These are phyloP conservation scores for Glaucomys volans DNA, from an alignment of 2,113 vertebrate genomes.

Conservation along the genomic window DNA sequence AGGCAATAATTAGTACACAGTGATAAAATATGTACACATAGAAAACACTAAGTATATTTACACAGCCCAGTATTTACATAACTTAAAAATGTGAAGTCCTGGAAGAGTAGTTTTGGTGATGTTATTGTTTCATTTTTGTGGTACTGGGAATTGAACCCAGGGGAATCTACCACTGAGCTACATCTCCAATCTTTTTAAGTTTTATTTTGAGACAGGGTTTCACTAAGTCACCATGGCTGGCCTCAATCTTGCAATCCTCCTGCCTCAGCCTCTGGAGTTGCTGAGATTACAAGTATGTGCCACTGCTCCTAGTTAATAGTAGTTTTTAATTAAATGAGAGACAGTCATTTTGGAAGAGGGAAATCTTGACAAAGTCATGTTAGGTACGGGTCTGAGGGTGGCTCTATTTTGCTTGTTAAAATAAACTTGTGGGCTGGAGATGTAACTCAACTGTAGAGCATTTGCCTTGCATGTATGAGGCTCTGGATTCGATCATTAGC, in stretches of 20 bases:
- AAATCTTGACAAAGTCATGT: not conserved
- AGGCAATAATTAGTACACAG: not conserved
- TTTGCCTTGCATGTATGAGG: accelerated
- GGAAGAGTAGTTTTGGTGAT: not conserved
- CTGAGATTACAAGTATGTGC: not conserved
- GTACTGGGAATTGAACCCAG: too few relatives aligned
- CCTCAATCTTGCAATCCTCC: not conserved
- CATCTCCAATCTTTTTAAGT: not conserved
- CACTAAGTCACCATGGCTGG: not conserved
- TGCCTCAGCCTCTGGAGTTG: not conserved
- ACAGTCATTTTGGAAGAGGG: not conserved
- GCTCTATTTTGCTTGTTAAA: slow-evolving; percentile 35
- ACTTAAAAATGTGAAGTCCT: not conserved
- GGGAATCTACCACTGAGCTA: too few relatives aligned
- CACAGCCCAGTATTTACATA: not conserved
- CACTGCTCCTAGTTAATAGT: too few relatives aligned
- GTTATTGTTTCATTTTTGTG: too few relatives aligned
- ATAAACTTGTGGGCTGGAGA: not conserved
- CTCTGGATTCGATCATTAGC: not conserved
- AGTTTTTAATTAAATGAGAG: slow-evolving; percentile 46
- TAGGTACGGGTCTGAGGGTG: not conserved
- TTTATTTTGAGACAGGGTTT: not conserved
- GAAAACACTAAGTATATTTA: not conserved
- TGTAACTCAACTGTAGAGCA: not conserved
- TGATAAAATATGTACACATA: slow-evolving; percentile 25